Base-by-base conservation (phyloP, 1,140 invertebrate species). In the Homalodisca vitripennis region DNA sequence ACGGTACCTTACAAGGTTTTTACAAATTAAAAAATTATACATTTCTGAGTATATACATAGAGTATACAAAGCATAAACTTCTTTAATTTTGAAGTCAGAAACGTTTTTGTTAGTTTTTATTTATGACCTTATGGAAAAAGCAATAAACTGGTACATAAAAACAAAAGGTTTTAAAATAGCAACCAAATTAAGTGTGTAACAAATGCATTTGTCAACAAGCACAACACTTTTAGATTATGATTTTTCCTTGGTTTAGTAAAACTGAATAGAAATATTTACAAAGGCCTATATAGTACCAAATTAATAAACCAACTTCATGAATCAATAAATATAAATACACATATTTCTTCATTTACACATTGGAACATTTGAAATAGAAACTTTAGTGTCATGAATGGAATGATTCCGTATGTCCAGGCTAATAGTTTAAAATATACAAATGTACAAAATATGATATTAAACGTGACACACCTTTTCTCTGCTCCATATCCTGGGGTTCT, bases 381-480 rank as follows among this genome's bases (percentile, higher is more conserved):
- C 17, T 20, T 20, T 22, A 10, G 22, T 51, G 2, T 20, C 3
- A n/a, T 51, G 22, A 41, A 41, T 10, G 6, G 6, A 41, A 41
- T 6, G 6, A 41, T 17, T 41, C 6, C 6, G 3, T n/a, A 20
- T 3, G 3, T 51, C 22, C 3, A 20, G n/a, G 17, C 6, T 51
- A 20, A 51, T 6, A 3, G 17, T 51, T 10, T 20, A 20, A 51
- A 3, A 3, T 3, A n/a, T 12, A 20, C 48, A 51, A 20, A 12
- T 20, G 3, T 51, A 3, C 48, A 51, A 20, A 12, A 3, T n/a
- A 27, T 41, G 34, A 41, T 41, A 41, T 10, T 17, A 60, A 12
- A 60, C 55, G 6, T 13, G 12, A 60, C 27, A 6, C 29, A 60
- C 55, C 3, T 60, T 60, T 60, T 60, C 55, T 60, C n/a, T 60